Base-by-base conservation (phyloP, 2,113 vertebrate genomes). In the Macquaria ambigua region DNA sequence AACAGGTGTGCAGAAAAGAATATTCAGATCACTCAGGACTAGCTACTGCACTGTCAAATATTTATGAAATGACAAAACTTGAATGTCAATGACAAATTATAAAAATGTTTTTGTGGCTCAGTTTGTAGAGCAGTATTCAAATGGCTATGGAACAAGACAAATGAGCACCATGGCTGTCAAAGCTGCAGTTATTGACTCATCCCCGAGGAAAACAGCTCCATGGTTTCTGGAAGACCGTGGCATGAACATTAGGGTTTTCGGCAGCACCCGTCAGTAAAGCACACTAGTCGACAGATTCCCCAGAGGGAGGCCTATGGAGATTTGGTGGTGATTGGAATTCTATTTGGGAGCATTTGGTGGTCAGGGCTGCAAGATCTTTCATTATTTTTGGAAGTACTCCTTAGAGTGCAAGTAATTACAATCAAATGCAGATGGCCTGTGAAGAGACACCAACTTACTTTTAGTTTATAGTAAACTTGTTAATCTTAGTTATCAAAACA, bases 321-420 rank as follows among this genome's bases (percentile, higher is more conserved):
- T 87, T 92, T 81, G 71, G 80, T 53, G 84, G 82, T 53, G 37
- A 81, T 85, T 76, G 43, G 85, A 90, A 84, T 88, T 84, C 73
- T 87, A 79, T 85, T 78, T 70, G 86, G 84, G 79, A 90, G 90
- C 89, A 86, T 91, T 88, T 86, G 75, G 83, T 74, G 83, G 85
- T 89, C 20, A 68, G 8, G 59, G 46, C 75, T 81, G 82, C 55
- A 79, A 74, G 61, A 87, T 86, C 58, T 82, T 41, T 71, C 67
- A 52, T 90, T 85, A 85, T 79, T 85, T 89, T 86, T 74, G 53
- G 43, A 83, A 72, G 39, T 39, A 46, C 18, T 82, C 75, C 43
- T 77, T 16, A 56, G 64, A 79, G 21, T 77, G 25, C 64, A 66
- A 63, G 74, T 73, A 71, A 85, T 77, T 76, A 53, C 18, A 41